Evolutionary conservation across 2,888 invertebrate species (phyloP), one percentile per base, ranked within the genome.

Genomic region (Cephalotes varians): DNA sequence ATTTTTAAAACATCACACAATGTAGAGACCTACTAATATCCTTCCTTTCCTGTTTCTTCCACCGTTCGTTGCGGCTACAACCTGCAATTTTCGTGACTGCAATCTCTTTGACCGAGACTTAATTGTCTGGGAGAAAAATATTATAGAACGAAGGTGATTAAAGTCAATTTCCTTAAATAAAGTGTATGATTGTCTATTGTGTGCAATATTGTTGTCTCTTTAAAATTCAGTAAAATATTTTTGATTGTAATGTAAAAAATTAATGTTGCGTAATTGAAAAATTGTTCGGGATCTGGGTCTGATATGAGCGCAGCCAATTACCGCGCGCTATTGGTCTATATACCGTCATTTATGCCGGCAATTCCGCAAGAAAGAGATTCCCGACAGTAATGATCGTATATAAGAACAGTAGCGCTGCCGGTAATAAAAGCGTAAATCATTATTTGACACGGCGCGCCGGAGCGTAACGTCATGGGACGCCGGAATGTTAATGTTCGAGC

Each of bases 31-130:
- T 77, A 71, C 71, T 65, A 37, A 65, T 34, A 71, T 71, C 71
- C 71, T 71, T 92, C 91, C 71, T 83, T 82, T 85, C 54, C 84
- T 47, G 54, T 56, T 79, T 65, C 80, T 79, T 83, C 64, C 81
- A 69, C 60, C 34, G 56, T 49, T 83, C 92, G 92, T 91, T 91
- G 92, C 89, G 79, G 84, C 84, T 85, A 86, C 89, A 91, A 90
- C 89, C 85, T 83, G 87, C 87, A 89, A 90, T 91, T 90, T 90
- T 90, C 85, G 86, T 83, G 83, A 69, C 86, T 82, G 84, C 74
- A 65, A 54, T 62, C 21, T 10, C 80, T 49, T 37, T 60, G 49
- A 34, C 69, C 79, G 10, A 25, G 71, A 51, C 49, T 72, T 88
- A 88, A 88, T 88, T 88, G 84, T 80, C 31, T 21, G 51, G 73